These are phyloP conservation scores for Globodera ellingtonae DNA, from an alignment of 1,140 invertebrate genomes.

Conservation along the genomic window DNA sequence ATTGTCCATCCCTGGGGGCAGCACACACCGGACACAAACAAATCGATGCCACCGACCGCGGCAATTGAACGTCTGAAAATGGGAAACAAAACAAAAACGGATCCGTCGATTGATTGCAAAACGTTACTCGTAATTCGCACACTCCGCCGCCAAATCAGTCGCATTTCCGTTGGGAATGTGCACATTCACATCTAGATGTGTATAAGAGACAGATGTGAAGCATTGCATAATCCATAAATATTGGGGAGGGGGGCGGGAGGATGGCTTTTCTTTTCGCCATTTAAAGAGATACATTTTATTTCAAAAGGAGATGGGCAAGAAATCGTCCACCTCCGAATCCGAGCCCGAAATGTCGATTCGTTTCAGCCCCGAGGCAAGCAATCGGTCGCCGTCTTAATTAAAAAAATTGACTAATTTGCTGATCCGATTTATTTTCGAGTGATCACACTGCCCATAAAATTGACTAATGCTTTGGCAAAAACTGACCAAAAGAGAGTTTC, in stretches of 20 bases:
- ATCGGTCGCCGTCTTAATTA: conserved; percentile 30
- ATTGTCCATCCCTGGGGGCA: no score
- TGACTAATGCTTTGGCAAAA: neutral
- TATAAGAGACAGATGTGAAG: no score
- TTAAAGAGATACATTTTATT: no score
- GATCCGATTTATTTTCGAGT: no score
- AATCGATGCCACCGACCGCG: conserved; percentile 86
- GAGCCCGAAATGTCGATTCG: conserved; percentile 41
- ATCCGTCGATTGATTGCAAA: neutral
- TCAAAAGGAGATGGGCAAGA: conserved; percentile 11
- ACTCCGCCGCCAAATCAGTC: conserved; percentile 81
- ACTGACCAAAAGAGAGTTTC: conserved; percentile 4
- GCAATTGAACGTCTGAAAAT: conserved; percentile 70
- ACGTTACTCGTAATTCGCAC: conserved; percentile 81
- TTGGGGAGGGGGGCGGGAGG: no score
- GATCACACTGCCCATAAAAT: no score
- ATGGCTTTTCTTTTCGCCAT: no score
- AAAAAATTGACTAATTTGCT: no score
- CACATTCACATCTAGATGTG: no score
- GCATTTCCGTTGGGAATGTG: conserved; percentile 96
- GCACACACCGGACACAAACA: conserved; percentile 73
- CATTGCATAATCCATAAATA: no score
- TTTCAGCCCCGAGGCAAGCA: conserved; percentile 27
- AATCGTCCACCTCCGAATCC: conserved; percentile 42
- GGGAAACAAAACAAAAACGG: neutral